These are phyloP conservation scores for Drosophila testacea DNA, from an alignment of 2,888 invertebrate species.

Conservation along the genomic window DNA sequence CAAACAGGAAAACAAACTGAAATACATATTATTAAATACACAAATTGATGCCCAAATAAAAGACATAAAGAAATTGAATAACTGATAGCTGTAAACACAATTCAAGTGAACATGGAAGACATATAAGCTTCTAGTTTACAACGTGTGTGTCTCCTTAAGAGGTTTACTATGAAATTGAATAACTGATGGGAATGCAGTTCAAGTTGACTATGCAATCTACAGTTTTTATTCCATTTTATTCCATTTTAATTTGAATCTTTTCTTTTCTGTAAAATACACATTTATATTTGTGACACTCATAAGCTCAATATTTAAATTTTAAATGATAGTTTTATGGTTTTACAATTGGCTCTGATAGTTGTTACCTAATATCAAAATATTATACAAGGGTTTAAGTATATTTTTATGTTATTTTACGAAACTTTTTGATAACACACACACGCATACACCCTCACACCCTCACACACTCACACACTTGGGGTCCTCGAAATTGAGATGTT, in stretches of 20 bases:
- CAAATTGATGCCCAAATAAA: background rate
- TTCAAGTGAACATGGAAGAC: conserved; percentile 5
- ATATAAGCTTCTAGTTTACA: background rate
- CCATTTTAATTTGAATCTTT: background rate
- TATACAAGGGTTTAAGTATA: conserved; percentile 18
- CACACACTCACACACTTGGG: conserved; percentile 9
- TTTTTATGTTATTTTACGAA: conserved; percentile 34
- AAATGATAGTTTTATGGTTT: conserved; percentile 9
- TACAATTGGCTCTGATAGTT: conserved; percentile 34
- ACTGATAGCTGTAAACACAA: background rate
- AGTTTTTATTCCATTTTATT: background rate
- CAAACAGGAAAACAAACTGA: background rate
- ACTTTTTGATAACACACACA: conserved; percentile 26
- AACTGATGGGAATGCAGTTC: background rate
- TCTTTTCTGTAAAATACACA: too few species aligned
- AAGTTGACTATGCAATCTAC: background rate
- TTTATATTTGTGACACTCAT: background rate
- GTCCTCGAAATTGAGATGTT: conserved; percentile 59
- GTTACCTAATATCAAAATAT: conserved; percentile 35
- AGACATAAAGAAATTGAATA: background rate
- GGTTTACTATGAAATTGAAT: conserved; percentile 3
- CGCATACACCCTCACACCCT: background rate
- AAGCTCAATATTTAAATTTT: conserved; percentile 8
- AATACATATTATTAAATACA: background rate
- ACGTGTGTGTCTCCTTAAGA: background rate